Percentiles rank a stretch among this genome's conserved stretches.
phyloP scores from a whole-genome alignment of 2,797 vertebrate genomes.

The Salarias fasciatus region DNA sequence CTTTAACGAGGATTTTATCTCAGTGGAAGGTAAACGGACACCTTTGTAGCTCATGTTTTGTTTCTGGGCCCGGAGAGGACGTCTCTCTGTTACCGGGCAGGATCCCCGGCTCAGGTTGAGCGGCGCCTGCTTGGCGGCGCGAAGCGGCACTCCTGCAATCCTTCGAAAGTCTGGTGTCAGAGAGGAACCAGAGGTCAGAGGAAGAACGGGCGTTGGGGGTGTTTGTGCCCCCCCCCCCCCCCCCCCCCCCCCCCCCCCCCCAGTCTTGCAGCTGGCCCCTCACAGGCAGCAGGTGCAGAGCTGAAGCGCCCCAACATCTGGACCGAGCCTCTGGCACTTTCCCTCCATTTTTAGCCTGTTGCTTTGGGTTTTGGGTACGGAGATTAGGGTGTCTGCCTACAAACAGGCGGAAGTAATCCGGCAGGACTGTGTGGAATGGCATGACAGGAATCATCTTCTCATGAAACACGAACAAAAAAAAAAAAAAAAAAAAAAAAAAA shows the following conservation, averaged over 20 bases:
- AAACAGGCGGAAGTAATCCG: constrained; percentile 71
- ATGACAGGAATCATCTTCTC: constrained; percentile 61
- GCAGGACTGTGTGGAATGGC: constrained; percentile 68
- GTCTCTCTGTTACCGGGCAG: constrained; percentile 47
- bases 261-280: constrained; percentile 55
- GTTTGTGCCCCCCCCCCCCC: constrained; percentile 30
- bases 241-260: constrained; percentile 15
- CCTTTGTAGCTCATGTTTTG: constrained; percentile 20
- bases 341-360: constrained; percentile 74
- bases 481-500: too few relatives aligned
- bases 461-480: too few relatives aligned
- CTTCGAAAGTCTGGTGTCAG: constrained; percentile 21
- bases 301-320: constrained; percentile 74
- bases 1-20: constrained; percentile 47
- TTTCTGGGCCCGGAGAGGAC: constrained; percentile 29
- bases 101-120: constrained; percentile 34
- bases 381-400: constrained; percentile 65
- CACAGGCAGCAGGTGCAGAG: constrained; percentile 78
- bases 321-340: constrained; percentile 58
- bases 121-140: constrained; percentile 58
- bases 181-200: constrained; percentile 46
- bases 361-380: constrained; percentile 48
- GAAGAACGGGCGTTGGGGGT: constrained; percentile 15
- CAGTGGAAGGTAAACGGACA: constrained; percentile 66
- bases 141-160: constrained; percentile 33